Conservation (phyloP, 2,888 invertebrate species). For the Troides oblongomaculatus region DNA sequence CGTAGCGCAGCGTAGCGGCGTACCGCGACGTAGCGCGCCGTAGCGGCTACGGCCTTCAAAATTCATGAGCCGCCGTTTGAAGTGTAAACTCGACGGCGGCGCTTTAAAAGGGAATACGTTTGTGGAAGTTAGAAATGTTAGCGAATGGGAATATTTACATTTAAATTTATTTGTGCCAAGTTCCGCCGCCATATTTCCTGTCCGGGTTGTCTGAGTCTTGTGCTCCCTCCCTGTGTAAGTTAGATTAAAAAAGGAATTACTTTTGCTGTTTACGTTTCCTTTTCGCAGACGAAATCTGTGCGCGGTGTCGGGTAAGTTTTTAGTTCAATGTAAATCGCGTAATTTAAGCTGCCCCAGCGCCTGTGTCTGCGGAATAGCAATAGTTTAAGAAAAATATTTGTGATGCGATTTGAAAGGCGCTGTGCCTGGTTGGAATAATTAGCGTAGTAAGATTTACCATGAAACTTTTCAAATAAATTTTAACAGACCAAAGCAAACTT, state of each 20-base stretch:
- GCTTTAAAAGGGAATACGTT: constrained; percentile 55
- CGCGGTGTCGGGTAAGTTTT: not conserved
- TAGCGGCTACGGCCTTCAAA: constrained; percentile 47
- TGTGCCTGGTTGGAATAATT: no score
- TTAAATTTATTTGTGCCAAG: constrained; percentile 32
- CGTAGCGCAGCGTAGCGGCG: constrained; percentile 37
- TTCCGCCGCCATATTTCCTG: constrained; percentile 23
- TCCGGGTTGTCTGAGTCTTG: constrained; percentile 13
- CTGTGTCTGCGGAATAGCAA: no score
- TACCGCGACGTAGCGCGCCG: constrained; percentile 32
- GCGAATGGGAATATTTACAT: constrained; percentile 39
- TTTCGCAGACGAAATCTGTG: not conserved
- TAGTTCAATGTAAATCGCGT: not conserved
- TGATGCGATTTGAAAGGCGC: no score
- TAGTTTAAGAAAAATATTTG: no score
- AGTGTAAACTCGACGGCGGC: constrained; percentile 49
- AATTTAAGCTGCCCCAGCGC: no score
- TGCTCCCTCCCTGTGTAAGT: constrained; percentile 12
- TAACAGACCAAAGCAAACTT: no score
- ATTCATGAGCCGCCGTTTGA: constrained; percentile 65
- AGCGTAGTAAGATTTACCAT: no score
- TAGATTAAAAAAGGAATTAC: constrained; percentile 28
- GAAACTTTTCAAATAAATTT: no score
- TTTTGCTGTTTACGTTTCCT: constrained; percentile 8
- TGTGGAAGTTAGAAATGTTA: constrained; percentile 44